A percentile compares a stretch with the other conserved stretches of the same genome.
phyloP scores from a whole-genome alignment of 2,797 vertebrate genomes.

The Xyrichtys novacula region DNA sequence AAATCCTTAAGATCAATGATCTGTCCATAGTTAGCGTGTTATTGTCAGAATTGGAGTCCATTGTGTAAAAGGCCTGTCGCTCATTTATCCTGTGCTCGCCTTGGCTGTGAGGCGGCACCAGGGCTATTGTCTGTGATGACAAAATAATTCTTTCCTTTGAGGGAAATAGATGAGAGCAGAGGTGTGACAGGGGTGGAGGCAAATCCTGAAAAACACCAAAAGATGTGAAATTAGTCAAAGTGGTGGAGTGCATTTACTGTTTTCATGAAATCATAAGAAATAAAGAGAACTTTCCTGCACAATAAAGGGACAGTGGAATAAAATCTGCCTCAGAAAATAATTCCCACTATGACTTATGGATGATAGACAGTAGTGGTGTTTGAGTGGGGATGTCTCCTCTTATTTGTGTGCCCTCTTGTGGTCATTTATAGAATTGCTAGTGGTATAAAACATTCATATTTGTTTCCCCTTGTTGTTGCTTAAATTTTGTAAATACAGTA shows the following conservation, averaged over 20 bases:
- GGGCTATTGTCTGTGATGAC: conserved; percentile 89
- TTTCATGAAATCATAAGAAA: neutral
- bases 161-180: conserved; percentile 92
- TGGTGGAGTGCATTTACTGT: neutral
- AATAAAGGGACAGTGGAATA: neutral
- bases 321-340: neutral
- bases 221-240: conserved; percentile 3
- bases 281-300: neutral
- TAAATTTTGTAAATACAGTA: too few relatives aligned
- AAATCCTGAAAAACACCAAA: conserved; percentile 84
- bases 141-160: conserved; percentile 93
- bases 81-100: conserved; percentile 60
- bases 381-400: neutral
- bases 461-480: too few relatives aligned
- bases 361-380: neutral
- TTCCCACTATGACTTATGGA: neutral
- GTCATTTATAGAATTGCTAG: conserved; percentile 24
- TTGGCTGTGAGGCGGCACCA: conserved; percentile 48
- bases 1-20: conserved; percentile 1
- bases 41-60: neutral
- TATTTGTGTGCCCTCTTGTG: conserved; percentile 60
- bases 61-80: neutral
- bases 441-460: neutral
- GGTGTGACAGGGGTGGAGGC: conserved; percentile 91
- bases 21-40: neutral